These are phyloP conservation scores for Choristoneura rosaceana DNA, from an alignment of 2,888 invertebrate genomes.

Conservation along the genomic window DNA sequence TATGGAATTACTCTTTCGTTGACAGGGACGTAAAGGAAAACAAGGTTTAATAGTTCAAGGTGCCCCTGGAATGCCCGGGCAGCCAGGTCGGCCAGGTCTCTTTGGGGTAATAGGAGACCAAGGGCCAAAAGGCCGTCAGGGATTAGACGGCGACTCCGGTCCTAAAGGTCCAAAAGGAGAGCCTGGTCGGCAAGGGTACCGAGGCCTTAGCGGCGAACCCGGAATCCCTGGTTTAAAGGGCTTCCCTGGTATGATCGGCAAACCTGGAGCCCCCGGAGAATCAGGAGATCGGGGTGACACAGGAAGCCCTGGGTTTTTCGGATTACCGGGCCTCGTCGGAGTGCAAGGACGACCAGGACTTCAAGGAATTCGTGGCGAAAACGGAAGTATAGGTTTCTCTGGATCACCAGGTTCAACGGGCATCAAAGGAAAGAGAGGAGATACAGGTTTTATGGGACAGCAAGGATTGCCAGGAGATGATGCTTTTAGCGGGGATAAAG, in stretches of 20 bases:
- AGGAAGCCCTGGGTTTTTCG: conserved; percentile 87
- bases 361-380: conserved; percentile 61
- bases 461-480: conserved; percentile 87
- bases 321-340: conserved; percentile 80
- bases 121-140: conserved; percentile 75
- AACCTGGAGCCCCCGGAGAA: conserved; percentile 63
- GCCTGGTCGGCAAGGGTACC: conserved; percentile 70
- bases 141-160: conserved; percentile 74
- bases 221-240: conserved; percentile 76
- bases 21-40: conserved; percentile 76
- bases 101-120: conserved; percentile 86
- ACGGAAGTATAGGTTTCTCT: conserved; percentile 49
- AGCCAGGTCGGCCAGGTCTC: conserved; percentile 89
- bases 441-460: conserved; percentile 82
- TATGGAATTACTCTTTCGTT: neutral
- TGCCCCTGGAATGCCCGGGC: conserved; percentile 89
- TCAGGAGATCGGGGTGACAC: conserved; percentile 91
- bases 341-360: conserved; percentile 56
- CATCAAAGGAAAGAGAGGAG: conserved; percentile 79
- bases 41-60: conserved; percentile 83
- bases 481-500: conserved; percentile 86
- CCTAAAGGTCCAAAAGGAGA: conserved; percentile 86
- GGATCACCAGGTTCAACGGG: conserved; percentile 65
- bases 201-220: conserved; percentile 68
- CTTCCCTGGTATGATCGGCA: conserved; percentile 68